A percentile compares a stretch with the other conserved stretches of the same genome.
Evolutionary conservation across 2,113 vertebrate species (phyloP).

Genomic region (Aix galericulata): DNA sequence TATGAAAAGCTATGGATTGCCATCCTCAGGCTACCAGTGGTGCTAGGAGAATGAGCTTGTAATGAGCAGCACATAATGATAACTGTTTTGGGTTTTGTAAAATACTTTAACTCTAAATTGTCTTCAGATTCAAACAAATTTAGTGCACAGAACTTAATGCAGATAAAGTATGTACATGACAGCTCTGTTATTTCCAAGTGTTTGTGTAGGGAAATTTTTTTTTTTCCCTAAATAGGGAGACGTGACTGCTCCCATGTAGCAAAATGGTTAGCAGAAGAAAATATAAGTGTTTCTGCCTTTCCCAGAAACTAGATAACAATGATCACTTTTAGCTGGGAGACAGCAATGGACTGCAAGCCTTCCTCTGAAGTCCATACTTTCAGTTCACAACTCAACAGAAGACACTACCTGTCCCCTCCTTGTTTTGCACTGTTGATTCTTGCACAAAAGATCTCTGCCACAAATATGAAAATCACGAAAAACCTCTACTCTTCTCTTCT

Average conservation of each 20-base stretch:
- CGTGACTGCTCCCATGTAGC: background rate
- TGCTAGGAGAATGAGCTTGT: background rate
- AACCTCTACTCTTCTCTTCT: background rate
- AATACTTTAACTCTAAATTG: background rate
- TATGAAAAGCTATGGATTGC: background rate
- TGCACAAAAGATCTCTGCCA: background rate
- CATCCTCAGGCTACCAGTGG: background rate
- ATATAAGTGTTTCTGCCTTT: background rate
- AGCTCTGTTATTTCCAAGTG: background rate
- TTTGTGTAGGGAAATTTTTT: background rate
- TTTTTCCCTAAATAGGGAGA: background rate
- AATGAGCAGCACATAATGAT: background rate
- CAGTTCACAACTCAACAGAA: background rate
- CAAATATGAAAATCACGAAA: background rate
- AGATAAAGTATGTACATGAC: background rate
- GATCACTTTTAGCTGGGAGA: background rate
- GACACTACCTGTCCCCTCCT: background rate
- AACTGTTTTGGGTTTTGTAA: background rate
- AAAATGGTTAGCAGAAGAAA: background rate
- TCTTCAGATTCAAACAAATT: background rate
- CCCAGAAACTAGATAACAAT: background rate
- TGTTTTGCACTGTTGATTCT: background rate
- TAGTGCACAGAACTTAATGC: background rate
- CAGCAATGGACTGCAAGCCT: background rate
- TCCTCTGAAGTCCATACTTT: background rate